phyloP scores from a whole-genome alignment of 2,888 invertebrate species.

The Hyles lineata region DNA sequence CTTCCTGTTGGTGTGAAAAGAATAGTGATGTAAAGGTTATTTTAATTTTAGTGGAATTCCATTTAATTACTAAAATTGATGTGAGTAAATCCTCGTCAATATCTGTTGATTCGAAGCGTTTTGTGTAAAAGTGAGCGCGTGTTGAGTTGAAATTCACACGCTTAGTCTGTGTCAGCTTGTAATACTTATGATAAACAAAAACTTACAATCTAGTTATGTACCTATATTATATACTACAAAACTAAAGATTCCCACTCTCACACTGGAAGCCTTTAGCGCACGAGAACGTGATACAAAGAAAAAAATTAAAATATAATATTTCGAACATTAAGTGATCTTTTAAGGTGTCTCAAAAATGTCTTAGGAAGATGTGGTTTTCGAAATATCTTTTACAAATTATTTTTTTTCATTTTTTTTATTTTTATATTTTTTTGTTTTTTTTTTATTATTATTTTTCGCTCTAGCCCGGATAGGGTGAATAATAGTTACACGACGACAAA shows the following conservation, averaged over 20 bases:
- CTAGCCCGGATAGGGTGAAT: constrained; percentile 75
- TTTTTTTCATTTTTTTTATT: constrained; percentile 25
- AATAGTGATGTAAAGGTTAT: background rate
- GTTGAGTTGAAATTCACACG: background rate
- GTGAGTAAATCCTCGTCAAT: background rate
- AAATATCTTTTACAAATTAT: constrained; percentile 26
- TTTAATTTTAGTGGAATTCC: background rate
- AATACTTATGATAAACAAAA: constrained; percentile 29
- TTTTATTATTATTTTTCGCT: constrained; percentile 59
- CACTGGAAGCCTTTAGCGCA: constrained; percentile 25
- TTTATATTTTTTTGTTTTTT: constrained; percentile 52
- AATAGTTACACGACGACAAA: constrained; percentile 78
- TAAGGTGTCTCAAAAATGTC: constrained; percentile 33
- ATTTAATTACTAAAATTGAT: background rate
- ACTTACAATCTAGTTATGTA: constrained; percentile 13
- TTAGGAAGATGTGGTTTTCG: constrained; percentile 34
- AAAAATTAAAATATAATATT: constrained; percentile 28
- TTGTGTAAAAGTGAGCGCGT: constrained; percentile 22
- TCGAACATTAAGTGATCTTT: constrained; percentile 32
- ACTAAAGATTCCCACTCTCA: constrained; percentile 28
- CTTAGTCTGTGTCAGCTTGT: constrained; percentile 21
- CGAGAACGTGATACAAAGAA: constrained; percentile 20
- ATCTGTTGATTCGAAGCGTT: constrained; percentile 1
- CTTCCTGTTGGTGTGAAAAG: constrained; percentile 5
- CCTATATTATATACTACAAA: constrained; percentile 29